phyloP scores from a whole-genome alignment of 2,113 vertebrate genomes.

The Circaetus gallicus region DNA sequence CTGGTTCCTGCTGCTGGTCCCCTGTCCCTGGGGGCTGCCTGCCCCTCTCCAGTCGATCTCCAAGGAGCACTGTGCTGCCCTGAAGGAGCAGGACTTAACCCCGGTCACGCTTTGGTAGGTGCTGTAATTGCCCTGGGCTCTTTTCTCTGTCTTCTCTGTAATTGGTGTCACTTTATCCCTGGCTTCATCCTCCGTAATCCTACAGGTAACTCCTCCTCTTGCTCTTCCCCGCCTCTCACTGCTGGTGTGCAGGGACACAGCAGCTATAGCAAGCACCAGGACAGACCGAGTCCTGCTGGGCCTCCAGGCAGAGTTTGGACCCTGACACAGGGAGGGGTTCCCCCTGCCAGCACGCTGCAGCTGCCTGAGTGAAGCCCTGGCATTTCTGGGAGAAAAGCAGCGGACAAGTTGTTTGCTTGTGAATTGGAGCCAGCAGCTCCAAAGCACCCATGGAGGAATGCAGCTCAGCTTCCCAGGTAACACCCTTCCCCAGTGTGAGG shows the following conservation, averaged over 20 bases:
- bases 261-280: rapidly evolving
- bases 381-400: neutral
- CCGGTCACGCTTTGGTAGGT: neutral
- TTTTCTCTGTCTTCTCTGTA: neutral
- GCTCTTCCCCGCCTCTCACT: neutral
- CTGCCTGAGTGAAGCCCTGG: neutral
- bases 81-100: neutral
- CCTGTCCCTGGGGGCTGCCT: neutral
- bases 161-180: slow-evolving; percentile 11
- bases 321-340: neutral
- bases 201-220: neutral
- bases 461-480: neutral
- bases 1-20: neutral
- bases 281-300: no score
- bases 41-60: neutral
- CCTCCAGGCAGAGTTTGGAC: neutral
- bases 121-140: neutral
- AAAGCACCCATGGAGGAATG: neutral
- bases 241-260: neutral
- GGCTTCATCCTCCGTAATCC: neutral
- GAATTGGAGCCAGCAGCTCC: neutral
- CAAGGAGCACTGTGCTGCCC: neutral
- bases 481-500: neutral
- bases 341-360: neutral
- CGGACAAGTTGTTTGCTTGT: rapidly evolving